Percentiles rank a stretch among this genome's conserved stretches.
phyloP scores from a whole-genome alignment of 2,888 invertebrate genomes.

The Didymodactylos carnosus region DNA sequence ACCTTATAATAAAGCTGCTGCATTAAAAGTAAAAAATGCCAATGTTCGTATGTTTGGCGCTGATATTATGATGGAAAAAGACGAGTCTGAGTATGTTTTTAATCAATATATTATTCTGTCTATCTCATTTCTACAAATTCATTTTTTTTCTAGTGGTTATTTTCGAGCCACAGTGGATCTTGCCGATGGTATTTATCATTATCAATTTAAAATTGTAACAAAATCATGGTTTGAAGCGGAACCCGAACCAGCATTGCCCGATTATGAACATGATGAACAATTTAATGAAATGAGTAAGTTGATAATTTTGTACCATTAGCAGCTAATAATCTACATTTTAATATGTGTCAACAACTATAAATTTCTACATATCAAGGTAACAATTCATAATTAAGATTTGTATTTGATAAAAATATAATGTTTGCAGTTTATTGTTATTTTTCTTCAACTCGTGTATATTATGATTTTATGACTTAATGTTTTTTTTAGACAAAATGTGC shows the following conservation, averaged over 20 bases:
- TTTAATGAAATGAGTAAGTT: background rate
- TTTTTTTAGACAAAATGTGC: too few relatives aligned
- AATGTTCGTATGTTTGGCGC: background rate
- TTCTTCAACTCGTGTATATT: too few relatives aligned
- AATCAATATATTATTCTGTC: background rate
- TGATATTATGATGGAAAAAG: background rate
- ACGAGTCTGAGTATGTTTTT: too few relatives aligned
- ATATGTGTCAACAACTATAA: too few relatives aligned
- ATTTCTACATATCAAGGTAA: too few relatives aligned
- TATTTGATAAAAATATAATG: too few relatives aligned
- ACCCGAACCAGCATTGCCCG: background rate
- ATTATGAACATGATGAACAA: background rate
- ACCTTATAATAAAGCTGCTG: background rate
- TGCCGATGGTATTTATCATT: background rate
- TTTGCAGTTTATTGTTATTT: too few relatives aligned
- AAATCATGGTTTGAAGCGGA: background rate
- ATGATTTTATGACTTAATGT: too few relatives aligned
- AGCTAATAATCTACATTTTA: too few relatives aligned
- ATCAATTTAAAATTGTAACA: background rate
- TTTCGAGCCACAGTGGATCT: background rate
- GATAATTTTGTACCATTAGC: too few relatives aligned
- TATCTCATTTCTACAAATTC: background rate
- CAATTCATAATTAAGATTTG: too few relatives aligned
- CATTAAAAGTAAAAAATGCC: background rate
- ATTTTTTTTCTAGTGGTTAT: background rate